Evolutionary conservation across 2,113 vertebrate genomes (phyloP).

Genomic region (Periophthalmodon schlosseri): DNA sequence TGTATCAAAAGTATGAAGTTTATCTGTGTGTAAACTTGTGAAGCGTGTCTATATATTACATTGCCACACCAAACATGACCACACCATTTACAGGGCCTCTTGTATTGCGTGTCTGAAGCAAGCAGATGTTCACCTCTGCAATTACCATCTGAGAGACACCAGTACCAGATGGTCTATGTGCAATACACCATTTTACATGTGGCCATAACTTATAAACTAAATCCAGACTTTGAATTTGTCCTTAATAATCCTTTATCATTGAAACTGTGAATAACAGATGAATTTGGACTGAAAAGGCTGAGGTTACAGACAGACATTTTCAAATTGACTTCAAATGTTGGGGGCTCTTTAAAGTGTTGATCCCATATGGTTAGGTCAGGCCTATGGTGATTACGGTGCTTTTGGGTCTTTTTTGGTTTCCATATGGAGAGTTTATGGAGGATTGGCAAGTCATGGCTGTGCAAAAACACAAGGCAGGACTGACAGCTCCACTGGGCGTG

Average conservation of each 20-base stretch:
- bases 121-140: constrained; percentile 33
- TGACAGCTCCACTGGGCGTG: constrained; percentile 54
- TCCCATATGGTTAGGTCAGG: constrained; percentile 24
- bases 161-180: constrained; percentile 1
- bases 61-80: constrained; percentile 39
- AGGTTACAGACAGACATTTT: constrained; percentile 22
- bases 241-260: constrained; percentile 3
- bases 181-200: constrained; percentile 8
- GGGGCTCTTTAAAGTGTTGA: neutral
- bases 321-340: constrained; percentile 29
- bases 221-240: neutral
- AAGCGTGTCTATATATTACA: constrained; percentile 34
- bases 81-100: constrained; percentile 31
- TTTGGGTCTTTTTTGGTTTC: constrained; percentile 18
- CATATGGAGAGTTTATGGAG: constrained; percentile 32
- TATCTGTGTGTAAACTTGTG: constrained; percentile 9
- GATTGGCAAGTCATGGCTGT: constrained; percentile 54
- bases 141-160: constrained; percentile 19
- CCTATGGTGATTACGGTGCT: constrained; percentile 27
- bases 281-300: constrained; percentile 8
- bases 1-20: constrained; percentile 2
- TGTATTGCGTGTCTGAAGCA: constrained; percentile 19
- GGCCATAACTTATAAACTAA: neutral
- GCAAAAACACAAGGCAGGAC: constrained; percentile 58
- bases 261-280: constrained; percentile 15